Conservation (phyloP, 2,797 vertebrate species). For the Margarornis squamiger region DNA sequence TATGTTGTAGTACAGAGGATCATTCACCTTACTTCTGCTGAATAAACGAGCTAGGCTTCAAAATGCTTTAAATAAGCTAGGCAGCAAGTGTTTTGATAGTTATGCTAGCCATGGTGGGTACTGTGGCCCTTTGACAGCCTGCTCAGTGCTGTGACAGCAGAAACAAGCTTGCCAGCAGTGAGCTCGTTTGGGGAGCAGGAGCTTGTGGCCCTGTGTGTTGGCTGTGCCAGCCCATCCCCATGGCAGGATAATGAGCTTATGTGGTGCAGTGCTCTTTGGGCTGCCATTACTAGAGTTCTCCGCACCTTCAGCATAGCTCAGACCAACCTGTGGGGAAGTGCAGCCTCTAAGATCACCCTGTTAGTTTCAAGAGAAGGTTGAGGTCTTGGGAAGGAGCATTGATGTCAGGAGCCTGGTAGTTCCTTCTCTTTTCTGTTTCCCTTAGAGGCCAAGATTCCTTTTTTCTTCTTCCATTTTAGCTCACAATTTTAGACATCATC, state of each 20-base stretch:
- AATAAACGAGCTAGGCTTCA: background rate
- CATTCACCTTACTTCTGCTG: background rate
- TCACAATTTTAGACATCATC: background rate
- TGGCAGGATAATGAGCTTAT: accelerated
- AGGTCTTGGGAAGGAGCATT: background rate
- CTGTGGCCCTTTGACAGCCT: background rate
- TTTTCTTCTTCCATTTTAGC: background rate
- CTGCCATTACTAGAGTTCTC: background rate
- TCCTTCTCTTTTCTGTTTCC: background rate
- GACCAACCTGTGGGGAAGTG: background rate
- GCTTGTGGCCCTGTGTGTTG: background rate
- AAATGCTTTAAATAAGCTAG: background rate
- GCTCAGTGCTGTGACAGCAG: background rate
- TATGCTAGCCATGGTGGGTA: background rate
- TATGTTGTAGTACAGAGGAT: background rate
- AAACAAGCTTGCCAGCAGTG: accelerated
- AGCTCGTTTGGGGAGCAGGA: background rate
- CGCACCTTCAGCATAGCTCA: background rate
- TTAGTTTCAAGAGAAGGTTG: background rate
- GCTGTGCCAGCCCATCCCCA: background rate
- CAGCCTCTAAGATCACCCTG: accelerated
- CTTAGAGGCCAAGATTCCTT: background rate
- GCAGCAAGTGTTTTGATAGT: background rate
- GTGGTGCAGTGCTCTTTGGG: background rate
- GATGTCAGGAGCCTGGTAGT: background rate